Percentiles rank a stretch among this genome's conserved stretches.
phyloP scores from a whole-genome alignment of 1,140 invertebrate species.

The Hylaeus anthracinus region DNA sequence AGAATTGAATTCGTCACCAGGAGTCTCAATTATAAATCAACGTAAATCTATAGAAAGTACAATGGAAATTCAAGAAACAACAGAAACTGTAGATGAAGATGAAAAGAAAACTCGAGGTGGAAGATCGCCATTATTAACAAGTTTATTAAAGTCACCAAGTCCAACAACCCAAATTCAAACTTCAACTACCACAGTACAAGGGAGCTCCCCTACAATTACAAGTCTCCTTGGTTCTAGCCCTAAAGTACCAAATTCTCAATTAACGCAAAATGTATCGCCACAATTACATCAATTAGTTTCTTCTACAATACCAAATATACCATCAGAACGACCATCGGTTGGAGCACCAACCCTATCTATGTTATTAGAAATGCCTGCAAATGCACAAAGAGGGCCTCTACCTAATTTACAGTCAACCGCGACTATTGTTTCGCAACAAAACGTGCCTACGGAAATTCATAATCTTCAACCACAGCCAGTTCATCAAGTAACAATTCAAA shows the following conservation, averaged over 20 bases:
- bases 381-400: conserved; percentile 66
- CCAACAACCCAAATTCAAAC: conserved; percentile 78
- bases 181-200: conserved; percentile 73
- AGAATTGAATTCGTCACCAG: conserved; percentile 61
- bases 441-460: conserved; percentile 3
- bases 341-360: conserved; percentile 85
- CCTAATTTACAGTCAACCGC: conserved; percentile 59
- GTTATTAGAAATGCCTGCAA: conserved; percentile 82
- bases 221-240: conserved; percentile 82
- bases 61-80: conserved; percentile 45
- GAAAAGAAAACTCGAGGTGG: conserved; percentile 73
- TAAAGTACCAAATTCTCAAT: conserved; percentile 70
- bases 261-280: conserved; percentile 70
- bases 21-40: conserved; percentile 24
- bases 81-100: conserved; percentile 65
- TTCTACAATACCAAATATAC: conserved; percentile 71
- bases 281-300: conserved; percentile 79
- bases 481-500: conserved; percentile 44
- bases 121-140: conserved; percentile 89
- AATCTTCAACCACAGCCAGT: conserved; percentile 47
- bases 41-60: conserved; percentile 66
- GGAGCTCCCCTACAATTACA: conserved; percentile 81
- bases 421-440: conserved; percentile 38
- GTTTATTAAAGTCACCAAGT: conserved; percentile 88
- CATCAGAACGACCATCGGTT: conserved; percentile 82